A percentile compares a stretch with the other conserved stretches of the same genome.
phyloP scores from a whole-genome alignment of 1,140 invertebrate species.

The Coelopa frigida region DNA sequence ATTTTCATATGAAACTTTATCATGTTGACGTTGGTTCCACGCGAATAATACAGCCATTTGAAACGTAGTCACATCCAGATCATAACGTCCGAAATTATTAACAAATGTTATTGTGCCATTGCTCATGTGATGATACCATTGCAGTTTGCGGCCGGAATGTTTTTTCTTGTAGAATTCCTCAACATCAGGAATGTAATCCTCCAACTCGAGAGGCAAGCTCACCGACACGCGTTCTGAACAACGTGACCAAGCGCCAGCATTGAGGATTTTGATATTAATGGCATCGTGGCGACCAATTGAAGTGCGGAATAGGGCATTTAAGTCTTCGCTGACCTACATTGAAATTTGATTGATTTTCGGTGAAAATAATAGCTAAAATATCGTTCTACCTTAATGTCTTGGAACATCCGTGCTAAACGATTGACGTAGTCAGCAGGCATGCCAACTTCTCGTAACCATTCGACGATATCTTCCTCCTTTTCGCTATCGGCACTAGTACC shows the following conservation, averaged over 20 bases:
- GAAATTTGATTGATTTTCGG: neutral
- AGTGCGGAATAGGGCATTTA: conserved; percentile 89
- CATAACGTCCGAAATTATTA: conserved; percentile 89
- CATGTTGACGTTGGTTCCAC: conserved; percentile 92
- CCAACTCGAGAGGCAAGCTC: conserved; percentile 91
- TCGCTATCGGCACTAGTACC: conserved; percentile 97
- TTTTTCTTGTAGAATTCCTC: conserved; percentile 94
- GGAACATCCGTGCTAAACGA: conserved; percentile 94
- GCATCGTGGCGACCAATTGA: conserved; percentile 60
- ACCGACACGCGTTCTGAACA: conserved; percentile 91
- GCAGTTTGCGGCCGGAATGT: conserved; percentile 94
- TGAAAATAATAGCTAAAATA: neutral
- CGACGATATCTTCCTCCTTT: conserved; percentile 99
- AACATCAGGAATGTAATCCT: conserved; percentile 97
- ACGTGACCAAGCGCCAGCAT: conserved; percentile 96
- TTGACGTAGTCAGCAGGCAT: conserved; percentile 99
- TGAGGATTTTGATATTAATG: conserved; percentile 91
- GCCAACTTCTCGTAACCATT: conserved; percentile 88
- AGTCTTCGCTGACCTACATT: conserved; percentile 70
- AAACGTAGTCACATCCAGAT: conserved; percentile 97
- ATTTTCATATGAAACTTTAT: conserved; percentile 93
- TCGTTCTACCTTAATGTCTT: conserved; percentile 89
- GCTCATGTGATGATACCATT: conserved; percentile 99
- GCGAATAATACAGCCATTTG: conserved; percentile 99
- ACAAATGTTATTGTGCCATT: conserved; percentile 96